Conservation (phyloP, 2,113 vertebrate genomes). For the Rhabdomys dilectus region DNA sequence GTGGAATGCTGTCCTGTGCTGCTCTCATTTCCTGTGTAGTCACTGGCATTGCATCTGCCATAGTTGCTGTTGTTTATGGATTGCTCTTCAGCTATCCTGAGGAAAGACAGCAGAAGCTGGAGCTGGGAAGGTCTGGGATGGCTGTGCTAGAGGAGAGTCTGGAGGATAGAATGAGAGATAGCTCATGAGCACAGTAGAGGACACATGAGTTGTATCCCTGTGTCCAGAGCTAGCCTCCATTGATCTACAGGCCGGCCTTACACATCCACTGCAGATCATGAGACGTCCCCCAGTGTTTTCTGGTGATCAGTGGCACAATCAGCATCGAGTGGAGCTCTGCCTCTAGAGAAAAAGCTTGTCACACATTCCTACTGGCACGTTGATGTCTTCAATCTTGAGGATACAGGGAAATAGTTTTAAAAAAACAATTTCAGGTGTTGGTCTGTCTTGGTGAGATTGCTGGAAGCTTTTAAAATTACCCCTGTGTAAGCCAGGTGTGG, state of each 20-base stretch:
- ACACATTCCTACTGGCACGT: fast-evolving
- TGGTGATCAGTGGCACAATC: not conserved
- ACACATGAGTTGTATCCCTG: fast-evolving
- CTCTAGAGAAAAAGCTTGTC: not conserved
- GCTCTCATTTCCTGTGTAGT: not conserved
- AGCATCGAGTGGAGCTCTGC: not conserved
- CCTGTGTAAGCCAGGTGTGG: not conserved
- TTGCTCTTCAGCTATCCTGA: not conserved
- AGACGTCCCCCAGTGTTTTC: not conserved
- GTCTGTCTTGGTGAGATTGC: not conserved
- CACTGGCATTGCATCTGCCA: not conserved
- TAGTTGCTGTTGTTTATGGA: not conserved
- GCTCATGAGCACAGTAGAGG: not conserved
- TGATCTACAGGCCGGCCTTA: not conserved
- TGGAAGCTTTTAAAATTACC: not conserved
- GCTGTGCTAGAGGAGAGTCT: too few species aligned
- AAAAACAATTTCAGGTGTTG: not conserved
- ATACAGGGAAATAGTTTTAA: not conserved
- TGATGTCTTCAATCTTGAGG: not conserved
- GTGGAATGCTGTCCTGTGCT: too few species aligned
- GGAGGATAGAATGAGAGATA: not conserved
- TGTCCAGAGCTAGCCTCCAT: too few species aligned
- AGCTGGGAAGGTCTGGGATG: not conserved
- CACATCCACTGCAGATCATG: not conserved
- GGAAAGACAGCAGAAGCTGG: not conserved